Conservation (phyloP, 2,113 vertebrate species). For the Xenopus borealis region DNA sequence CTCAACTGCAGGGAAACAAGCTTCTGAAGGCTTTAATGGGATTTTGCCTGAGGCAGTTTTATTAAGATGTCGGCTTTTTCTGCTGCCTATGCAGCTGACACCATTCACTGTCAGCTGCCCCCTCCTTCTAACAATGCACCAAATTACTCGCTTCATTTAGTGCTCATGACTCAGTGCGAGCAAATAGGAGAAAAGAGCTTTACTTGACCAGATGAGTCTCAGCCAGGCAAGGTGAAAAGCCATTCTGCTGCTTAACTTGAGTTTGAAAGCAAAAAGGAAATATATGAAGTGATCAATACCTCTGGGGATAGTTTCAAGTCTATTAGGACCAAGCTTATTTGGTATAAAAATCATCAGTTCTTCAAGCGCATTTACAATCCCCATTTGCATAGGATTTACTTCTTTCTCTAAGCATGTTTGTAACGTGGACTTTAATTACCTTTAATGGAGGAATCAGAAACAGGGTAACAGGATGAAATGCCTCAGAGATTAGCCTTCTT, state of each 20-base stretch:
- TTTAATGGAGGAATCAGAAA: constrained; percentile 43
- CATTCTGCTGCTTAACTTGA: constrained; percentile 59
- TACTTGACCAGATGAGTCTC: constrained; percentile 75
- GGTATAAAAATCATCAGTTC: constrained; percentile 60
- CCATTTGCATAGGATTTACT: constrained; percentile 62
- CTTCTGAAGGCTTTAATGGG: constrained; percentile 99
- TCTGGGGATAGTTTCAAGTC: constrained; percentile 59
- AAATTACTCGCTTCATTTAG: constrained; percentile 84
- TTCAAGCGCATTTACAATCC: constrained; percentile 58
- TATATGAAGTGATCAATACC: constrained; percentile 62
- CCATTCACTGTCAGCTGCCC: constrained; percentile 85
- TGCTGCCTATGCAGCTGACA: constrained; percentile 99
- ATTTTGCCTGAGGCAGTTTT: constrained; percentile 99
- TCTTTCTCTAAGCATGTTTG: constrained; percentile 54
- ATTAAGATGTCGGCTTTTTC: constrained; percentile 99
- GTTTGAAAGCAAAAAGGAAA: constrained; percentile 45
- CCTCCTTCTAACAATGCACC: constrained; percentile 72
- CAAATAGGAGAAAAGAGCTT: constrained; percentile 71
- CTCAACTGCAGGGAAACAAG: constrained; percentile 98
- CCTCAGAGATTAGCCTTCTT: constrained; percentile 31
- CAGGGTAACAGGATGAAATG: constrained; percentile 23
- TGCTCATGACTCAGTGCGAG: constrained; percentile 73
- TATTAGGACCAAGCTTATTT: constrained; percentile 63
- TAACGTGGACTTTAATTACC: constrained; percentile 60
- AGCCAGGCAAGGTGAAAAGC: constrained; percentile 64